Evolutionary conservation across 2,113 vertebrate species (phyloP).

Genomic region (Egretta garzetta): DNA sequence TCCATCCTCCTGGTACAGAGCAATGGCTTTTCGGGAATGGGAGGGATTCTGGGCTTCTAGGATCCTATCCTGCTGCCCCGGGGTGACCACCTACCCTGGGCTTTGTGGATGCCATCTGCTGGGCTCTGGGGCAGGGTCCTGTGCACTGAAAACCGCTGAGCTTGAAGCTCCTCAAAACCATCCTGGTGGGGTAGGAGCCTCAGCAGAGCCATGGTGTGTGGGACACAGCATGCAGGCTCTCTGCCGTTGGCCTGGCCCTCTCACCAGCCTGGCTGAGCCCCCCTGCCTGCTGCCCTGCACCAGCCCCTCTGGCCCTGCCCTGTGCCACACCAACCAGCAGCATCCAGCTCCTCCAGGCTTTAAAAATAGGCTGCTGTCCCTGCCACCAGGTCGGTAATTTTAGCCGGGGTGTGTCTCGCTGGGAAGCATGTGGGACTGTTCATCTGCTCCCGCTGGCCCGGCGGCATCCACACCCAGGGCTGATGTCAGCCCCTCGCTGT

Average conservation of each 20-base stretch:
- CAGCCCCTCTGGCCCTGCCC: not conserved
- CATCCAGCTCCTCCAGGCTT: not conserved
- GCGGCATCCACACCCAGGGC: not conserved
- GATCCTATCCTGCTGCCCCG: not conserved
- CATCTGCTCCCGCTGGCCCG: not conserved
- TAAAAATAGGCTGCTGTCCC: constrained; percentile 31
- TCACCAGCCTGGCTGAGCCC: not conserved
- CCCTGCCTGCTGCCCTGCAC: not conserved
- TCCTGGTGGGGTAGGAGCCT: not conserved
- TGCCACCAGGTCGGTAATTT: not conserved
- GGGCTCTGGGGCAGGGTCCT: not conserved
- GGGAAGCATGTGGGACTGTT: not conserved
- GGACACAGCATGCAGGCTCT: not conserved
- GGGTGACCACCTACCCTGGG: not conserved
- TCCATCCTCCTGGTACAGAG: not conserved
- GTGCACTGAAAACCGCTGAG: not conserved
- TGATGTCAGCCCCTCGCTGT: not conserved
- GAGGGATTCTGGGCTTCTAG: not conserved
- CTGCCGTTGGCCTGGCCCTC: not conserved
- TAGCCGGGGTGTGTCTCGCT: not conserved
- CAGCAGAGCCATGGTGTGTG: rapidly evolving
- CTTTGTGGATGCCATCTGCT: rapidly evolving
- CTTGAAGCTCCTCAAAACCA: not conserved
- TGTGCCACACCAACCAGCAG: rapidly evolving
- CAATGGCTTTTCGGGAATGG: not conserved